A percentile compares a stretch with the other conserved stretches of the same genome.
These are phyloP conservation scores for Apotomis turbidana DNA, from an alignment of 2,888 invertebrate species.

Conservation along the genomic window DNA sequence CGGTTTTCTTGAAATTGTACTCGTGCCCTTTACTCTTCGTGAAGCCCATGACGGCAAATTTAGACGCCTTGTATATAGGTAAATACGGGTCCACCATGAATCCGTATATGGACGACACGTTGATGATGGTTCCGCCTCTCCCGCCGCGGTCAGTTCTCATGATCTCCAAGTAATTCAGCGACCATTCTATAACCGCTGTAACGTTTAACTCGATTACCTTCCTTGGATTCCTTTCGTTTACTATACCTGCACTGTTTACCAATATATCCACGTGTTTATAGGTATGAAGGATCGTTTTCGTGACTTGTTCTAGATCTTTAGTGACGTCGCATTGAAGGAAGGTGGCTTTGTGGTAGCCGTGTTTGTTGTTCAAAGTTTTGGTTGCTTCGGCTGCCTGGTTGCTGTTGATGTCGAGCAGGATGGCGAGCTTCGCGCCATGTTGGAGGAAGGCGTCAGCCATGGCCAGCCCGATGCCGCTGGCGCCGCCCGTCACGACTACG, in stretches of 20 bases:
- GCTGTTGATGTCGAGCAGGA: constrained; percentile 47
- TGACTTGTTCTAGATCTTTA: constrained; percentile 60
- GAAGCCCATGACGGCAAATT: constrained; percentile 78
- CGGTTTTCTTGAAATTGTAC: constrained; percentile 66
- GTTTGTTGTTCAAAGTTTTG: constrained; percentile 60
- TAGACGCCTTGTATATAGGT: constrained; percentile 82
- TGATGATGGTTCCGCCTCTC: constrained; percentile 82
- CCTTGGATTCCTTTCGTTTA: constrained; percentile 39
- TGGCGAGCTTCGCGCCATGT: constrained; percentile 12
- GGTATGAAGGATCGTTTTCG: constrained; percentile 54
- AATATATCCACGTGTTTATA: constrained; percentile 60
- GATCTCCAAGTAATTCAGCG: constrained; percentile 74
- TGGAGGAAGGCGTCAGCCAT: constrained; percentile 27
- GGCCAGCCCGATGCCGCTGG: constrained; percentile 23
- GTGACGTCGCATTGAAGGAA: constrained; percentile 72
- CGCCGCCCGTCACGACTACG: constrained; percentile 26
- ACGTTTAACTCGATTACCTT: constrained; percentile 52
- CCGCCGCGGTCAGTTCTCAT: constrained; percentile 76
- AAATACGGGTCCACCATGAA: constrained; percentile 69
- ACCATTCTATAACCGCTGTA: constrained; percentile 50
- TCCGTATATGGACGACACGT: constrained; percentile 83
- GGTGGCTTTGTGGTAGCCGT: constrained; percentile 62
- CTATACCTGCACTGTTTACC: constrained; percentile 62
- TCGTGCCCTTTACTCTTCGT: constrained; percentile 68
- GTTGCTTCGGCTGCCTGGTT: constrained; percentile 62